Base-by-base conservation (phyloP, 2,113 vertebrate genomes). In the Microtus pennsylvanicus region DNA sequence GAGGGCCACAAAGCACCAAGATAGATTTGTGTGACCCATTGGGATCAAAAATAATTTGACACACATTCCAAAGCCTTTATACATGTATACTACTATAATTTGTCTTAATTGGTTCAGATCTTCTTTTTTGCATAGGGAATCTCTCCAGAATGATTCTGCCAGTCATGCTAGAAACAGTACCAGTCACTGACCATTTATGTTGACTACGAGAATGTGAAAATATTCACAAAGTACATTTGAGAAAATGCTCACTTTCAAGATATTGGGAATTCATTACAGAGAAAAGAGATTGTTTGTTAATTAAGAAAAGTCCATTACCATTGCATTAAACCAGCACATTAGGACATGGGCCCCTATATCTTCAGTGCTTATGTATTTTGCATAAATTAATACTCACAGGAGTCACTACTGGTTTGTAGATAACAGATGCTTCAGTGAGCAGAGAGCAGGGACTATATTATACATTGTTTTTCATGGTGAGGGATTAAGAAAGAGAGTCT, bases 41-140 rank as follows among this genome's bases (percentile, higher is more conserved):
- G 35, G 21, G 7, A 11, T 82, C 52, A 89, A 4, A 30, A 75
- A 63, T 87, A 63, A 87, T 3, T 80, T 19, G 35, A 88, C 50
- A n/a, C 13, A 45, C 7, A 63, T 93, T 83, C 35, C 91, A 97
- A 91, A 82, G 77, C 24, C 75, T 95, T 93, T 94, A 19, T 21
- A 61, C n/a, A 55, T 50, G 33, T 35, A 45, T 81, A 7, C 61
- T 63, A 38, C 92, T 63, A 35, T 70, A 90, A 94, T 74, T 45
- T 75, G 24, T 67, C 9, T 81, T 11, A 92, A 38, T 81, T 82
- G 30, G 6, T 47, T 89, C 90, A 78, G 21, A 90, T 83, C 14
- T 33, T 70, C 30, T 72, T 65, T 7, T 92, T 94, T 75, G 50
- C 45, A 90, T 91, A 83, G 7, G 86, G 33, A 94, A 90, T 6